Evolutionary conservation across 2,888 invertebrate species (phyloP).

Genomic region (Acleris cristana): DNA sequence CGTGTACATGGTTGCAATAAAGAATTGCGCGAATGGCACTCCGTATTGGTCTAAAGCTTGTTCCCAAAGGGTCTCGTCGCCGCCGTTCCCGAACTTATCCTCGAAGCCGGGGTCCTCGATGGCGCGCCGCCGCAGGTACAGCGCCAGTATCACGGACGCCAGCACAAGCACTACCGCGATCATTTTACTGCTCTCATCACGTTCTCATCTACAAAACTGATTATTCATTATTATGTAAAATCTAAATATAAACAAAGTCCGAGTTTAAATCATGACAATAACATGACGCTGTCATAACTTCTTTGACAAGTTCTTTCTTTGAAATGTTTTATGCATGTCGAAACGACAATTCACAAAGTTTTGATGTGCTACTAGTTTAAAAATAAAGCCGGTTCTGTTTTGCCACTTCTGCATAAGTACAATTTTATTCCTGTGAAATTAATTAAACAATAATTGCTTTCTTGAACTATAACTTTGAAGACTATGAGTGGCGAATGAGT

Average conservation of each 20-base stretch:
- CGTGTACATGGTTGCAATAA: slow-evolving; percentile 53
- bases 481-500: too few species aligned
- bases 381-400: neutral
- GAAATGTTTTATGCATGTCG: slow-evolving; percentile 5
- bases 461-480: too few species aligned
- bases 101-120: slow-evolving; percentile 32
- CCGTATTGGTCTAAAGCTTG: slow-evolving; percentile 54
- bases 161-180: slow-evolving; percentile 48
- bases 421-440: too few species aligned
- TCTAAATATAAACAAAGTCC: slow-evolving; percentile 30
- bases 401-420: too few species aligned
- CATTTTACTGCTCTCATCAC: slow-evolving; percentile 41
- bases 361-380: slow-evolving; percentile 1
- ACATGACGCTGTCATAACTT: slow-evolving; percentile 27
- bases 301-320: slow-evolving; percentile 31
- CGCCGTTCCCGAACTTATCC: slow-evolving; percentile 46
- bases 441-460: too few species aligned
- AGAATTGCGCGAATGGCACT: slow-evolving; percentile 52
- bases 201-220: slow-evolving; percentile 11
- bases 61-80: slow-evolving; percentile 47
- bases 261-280: slow-evolving; percentile 26
- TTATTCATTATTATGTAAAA: slow-evolving; percentile 13
- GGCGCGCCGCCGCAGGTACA: slow-evolving; percentile 45
- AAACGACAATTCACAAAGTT: slow-evolving; percentile 8
- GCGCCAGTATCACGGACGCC: slow-evolving; percentile 42